Base-by-base conservation (phyloP, 2,797 vertebrate genomes). In the Myripristis murdjan region DNA sequence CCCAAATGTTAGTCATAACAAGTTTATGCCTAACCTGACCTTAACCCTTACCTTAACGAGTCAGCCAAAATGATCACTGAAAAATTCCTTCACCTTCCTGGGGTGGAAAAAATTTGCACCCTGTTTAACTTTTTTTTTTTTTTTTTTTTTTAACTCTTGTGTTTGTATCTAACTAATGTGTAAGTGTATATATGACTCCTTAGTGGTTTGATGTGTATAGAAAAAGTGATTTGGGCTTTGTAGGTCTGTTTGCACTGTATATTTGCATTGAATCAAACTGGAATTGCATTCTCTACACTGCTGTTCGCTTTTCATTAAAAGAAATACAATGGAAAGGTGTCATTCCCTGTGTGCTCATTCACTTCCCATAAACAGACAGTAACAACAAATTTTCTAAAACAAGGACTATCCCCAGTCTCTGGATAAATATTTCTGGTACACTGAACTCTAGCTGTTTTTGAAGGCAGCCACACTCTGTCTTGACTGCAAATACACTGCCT, bases 241-340 rank as follows among this genome's bases (percentile, higher is more conserved):
- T 91, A 84, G 85, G 82, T 92, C 76, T 91, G 82, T 93, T 90
- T 73, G 84, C 92, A 90, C 79, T 94, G 92, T 94, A 94, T 74
- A 94, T 93, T 93, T 92, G 90, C 89, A 89, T 89, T 91, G 81
- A 85, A 85, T 82, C 67, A 41, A 87, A 84, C 49, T 90, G 84
- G 81, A 85, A 86, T 70, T 73, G 82, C 79, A 86, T 77, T 89
- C 83, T 89, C 73, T 75, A 87, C 81, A 89, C 79, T 84, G 87
- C 88, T 92, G 79, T 92, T 90, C 47, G 89, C 86, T 90, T 95
- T 93, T 87, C 87, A 93, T 93, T 93, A 92, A 92, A 93, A 80
- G 33, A 55, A 59, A n/a, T n/a, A 89, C 74, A 78, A 70, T 73
- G 28, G 63, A 72, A 81, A 68, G 35, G 44, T 83, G 64, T 75